Conservation (phyloP, 2,797 vertebrate species). For the Hemitrygon akajei region DNA sequence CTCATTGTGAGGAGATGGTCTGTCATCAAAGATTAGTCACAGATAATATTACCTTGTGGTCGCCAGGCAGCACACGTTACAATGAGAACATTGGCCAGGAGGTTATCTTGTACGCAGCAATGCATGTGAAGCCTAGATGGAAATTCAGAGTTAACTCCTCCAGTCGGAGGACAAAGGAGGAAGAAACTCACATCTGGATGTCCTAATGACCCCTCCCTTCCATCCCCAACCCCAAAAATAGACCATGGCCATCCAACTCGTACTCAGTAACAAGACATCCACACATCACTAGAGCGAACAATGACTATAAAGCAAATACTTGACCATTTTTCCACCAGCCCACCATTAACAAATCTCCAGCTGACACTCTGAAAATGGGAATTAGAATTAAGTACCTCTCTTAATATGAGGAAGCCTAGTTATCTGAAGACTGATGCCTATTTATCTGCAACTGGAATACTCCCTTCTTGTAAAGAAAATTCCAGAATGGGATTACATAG, state of each 20-base stretch:
- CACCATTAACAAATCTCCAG: background rate
- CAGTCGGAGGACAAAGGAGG: background rate
- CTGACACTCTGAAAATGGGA: background rate
- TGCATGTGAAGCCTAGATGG: background rate
- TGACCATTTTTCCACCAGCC: background rate
- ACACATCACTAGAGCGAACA: background rate
- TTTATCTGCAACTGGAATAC: too few species aligned
- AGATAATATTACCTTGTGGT: background rate
- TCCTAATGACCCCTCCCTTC: too few species aligned
- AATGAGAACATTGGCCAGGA: background rate
- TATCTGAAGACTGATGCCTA: too few species aligned
- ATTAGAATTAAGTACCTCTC: background rate
- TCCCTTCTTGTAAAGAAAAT: too few species aligned
- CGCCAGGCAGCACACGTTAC: background rate
- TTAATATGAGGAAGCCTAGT: background rate
- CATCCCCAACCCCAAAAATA: background rate
- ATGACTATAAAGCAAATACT: background rate
- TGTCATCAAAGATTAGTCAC: constrained; percentile 14
- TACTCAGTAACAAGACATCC: background rate
- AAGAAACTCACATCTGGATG: background rate
- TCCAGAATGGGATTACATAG: too few species aligned
- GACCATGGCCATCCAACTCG: background rate
- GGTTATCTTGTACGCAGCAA: background rate
- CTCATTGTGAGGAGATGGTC: background rate
- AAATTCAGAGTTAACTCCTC: background rate